Conservation (phyloP, 2,888 invertebrate species). For the Allophyes oxyacanthae region DNA sequence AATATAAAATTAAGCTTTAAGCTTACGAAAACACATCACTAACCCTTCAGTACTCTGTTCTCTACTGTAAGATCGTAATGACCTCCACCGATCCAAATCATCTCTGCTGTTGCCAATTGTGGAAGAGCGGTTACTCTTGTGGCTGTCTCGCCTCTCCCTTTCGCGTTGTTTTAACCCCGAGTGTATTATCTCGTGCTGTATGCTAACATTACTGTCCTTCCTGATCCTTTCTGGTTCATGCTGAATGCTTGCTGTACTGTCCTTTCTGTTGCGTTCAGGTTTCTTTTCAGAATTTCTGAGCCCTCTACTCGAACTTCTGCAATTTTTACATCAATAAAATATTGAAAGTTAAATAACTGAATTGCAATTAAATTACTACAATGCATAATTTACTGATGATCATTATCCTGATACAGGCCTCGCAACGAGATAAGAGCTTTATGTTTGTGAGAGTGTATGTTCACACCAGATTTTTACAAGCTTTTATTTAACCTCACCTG, state of each 20-base stretch:
- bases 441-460: too few species aligned
- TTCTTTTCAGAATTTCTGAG: conserved; percentile 79
- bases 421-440: too few species aligned
- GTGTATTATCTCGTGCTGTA: conserved; percentile 75
- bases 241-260: conserved; percentile 79
- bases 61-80: conserved; percentile 83
- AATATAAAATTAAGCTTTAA: neutral
- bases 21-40: conserved; percentile 17
- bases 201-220: conserved; percentile 81
- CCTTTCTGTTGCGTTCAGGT: conserved; percentile 76
- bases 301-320: conserved; percentile 84
- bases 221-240: conserved; percentile 74
- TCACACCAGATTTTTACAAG: too few species aligned
- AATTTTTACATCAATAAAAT: conserved; percentile 17
- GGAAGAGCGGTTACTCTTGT: conserved; percentile 83
- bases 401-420: too few species aligned
- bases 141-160: conserved; percentile 79
- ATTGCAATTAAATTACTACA: neutral
- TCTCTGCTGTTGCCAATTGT: conserved; percentile 85
- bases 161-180: conserved; percentile 74
- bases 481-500: too few species aligned
- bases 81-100: conserved; percentile 85
- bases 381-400: neutral
- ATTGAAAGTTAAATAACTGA: neutral
- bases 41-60: conserved; percentile 87